Evolutionary conservation across 2,113 vertebrate genomes (phyloP).

Genomic region (Pangasianodon hypophthalmus): DNA sequence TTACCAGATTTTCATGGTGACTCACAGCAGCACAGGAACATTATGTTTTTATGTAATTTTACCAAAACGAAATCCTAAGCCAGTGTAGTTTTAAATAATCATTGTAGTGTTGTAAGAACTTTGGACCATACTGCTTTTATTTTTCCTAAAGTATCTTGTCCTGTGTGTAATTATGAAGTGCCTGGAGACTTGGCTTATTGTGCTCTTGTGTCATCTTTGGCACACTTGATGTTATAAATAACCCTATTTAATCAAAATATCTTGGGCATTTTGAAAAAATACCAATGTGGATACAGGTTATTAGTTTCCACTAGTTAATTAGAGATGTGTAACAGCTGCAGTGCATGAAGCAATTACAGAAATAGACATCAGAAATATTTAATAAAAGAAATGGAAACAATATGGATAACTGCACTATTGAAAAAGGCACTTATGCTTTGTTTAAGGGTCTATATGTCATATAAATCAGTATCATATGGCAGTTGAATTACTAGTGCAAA

Average conservation of each 20-base stretch:
- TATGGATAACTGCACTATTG: neutral
- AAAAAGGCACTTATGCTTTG: neutral
- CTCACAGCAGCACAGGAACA: neutral
- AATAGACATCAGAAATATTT: neutral
- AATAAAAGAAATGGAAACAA: neutral
- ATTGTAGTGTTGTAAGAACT: neutral
- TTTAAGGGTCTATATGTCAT: neutral
- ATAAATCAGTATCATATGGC: neutral
- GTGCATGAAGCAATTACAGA: neutral
- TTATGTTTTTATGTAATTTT: neutral
- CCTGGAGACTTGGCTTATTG: neutral
- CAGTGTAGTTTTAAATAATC: neutral
- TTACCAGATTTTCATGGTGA: too few relatives aligned
- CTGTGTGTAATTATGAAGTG: neutral
- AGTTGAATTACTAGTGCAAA: neutral
- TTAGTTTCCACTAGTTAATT: neutral
- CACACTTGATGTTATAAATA: neutral
- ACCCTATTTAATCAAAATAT: neutral
- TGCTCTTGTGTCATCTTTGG: conserved; percentile 10
- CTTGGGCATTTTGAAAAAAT: neutral
- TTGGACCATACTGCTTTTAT: neutral
- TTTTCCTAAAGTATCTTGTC: neutral
- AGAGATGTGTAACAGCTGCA: neutral
- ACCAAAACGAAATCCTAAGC: neutral
- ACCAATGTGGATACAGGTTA: neutral